phyloP scores from a whole-genome alignment of 2,888 invertebrate genomes.

The Vesta saturnalis region DNA sequence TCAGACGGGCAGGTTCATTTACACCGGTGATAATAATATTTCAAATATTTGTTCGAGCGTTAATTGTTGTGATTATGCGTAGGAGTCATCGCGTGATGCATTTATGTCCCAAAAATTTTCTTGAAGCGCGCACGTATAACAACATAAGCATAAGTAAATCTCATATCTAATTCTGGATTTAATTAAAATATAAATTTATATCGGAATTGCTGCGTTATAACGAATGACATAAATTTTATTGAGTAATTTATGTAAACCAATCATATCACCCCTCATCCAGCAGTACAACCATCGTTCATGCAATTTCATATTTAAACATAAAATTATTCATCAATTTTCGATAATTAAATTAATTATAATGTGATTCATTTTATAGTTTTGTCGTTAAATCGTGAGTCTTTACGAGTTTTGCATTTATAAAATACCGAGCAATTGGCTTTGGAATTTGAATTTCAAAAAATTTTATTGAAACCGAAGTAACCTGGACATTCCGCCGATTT shows the following conservation, averaged over 20 bases:
- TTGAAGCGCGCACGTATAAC: neutral
- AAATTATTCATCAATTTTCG: no score
- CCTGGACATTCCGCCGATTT: no score
- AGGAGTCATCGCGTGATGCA: conserved; percentile 33
- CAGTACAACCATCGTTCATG: neutral
- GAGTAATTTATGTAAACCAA: conserved; percentile 4
- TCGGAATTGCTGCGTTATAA: conserved; percentile 7
- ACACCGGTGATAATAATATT: conserved; percentile 60
- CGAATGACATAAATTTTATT: conserved; percentile 2
- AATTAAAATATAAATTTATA: conserved; percentile 11
- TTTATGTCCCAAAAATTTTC: conserved; percentile 12
- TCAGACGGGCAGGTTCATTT: conserved; percentile 57
- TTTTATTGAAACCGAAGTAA: no score
- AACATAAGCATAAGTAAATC: no score
- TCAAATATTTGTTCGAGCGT: conserved; percentile 60
- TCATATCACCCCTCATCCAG: neutral
- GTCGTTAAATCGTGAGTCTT: no score
- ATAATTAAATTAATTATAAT: no score
- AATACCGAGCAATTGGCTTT: no score
- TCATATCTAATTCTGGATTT: conserved; percentile 6
- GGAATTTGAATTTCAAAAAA: no score
- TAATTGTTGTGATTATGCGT: conserved; percentile 52
- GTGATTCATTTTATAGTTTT: no score
- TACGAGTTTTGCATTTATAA: no score
- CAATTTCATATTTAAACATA: neutral